Evolutionary conservation across 2,113 vertebrate genomes (phyloP), one percentile per base, ranked within the genome.

Genomic region (Ibidorhyncha struthersii): DNA sequence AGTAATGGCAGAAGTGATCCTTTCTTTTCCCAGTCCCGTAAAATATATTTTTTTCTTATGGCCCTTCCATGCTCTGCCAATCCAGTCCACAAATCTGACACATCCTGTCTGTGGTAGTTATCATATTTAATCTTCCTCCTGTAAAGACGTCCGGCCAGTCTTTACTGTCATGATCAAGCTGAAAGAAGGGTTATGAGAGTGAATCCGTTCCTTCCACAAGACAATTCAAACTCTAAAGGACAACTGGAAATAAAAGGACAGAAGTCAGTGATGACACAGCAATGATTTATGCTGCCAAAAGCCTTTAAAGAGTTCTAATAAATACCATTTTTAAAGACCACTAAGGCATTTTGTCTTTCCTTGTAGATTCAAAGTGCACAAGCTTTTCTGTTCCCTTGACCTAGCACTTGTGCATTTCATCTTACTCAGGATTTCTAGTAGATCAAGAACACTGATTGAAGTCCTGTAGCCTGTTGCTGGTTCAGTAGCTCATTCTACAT

Each of bases 271-370:
- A 81, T 80, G 80, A 91, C 67, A 89, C 0, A 0, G 49, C 34
- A 36, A 26, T 80, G 94, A 87, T 93, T 89, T 94, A 65, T 74
- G 50, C 55, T 76, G 66, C 77, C 77, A 73, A 86, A 96, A 90
- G 6, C 41, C 72, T 95, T 94, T 87, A 84, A 93, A 30, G 7
- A 93, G 69, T 93, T 95, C 76, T 91, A 82, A 97, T 61, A 92
- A 96, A 94, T 49, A 61, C 49, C 13, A 2, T 53, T 97, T 96
- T 91, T 72, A 89, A 96, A 93, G 94, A 85, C 26, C 38, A 73
- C 66, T 96, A 93, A 96, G 96, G 49, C 66, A 86, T 84, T 93
- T 96, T 89, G 85, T 91, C 91, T 96, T 93, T 86, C 55, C 63
- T 89, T 94, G 83, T 90, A 95, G 95, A 96, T 91, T 96, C 94